These are phyloP conservation scores for Drosophila nigrodunni DNA, from an alignment of 1,140 invertebrate genomes.

Conservation along the genomic window DNA sequence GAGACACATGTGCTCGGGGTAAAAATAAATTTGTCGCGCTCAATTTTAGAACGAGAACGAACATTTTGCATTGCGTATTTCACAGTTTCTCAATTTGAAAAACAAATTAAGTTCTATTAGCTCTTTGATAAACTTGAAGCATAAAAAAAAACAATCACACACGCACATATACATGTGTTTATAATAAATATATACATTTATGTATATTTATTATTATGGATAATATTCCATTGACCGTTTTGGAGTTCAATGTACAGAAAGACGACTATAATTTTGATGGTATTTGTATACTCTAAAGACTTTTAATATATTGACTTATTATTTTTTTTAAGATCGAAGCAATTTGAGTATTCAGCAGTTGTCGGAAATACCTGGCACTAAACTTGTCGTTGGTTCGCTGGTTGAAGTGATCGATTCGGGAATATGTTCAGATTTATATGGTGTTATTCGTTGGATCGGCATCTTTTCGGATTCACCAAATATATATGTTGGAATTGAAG, in stretches of 20 bases:
- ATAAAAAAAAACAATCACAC: not conserved
- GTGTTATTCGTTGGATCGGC: constrained; percentile 95
- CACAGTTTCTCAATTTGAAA: constrained; percentile 4
- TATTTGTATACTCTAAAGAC: not conserved
- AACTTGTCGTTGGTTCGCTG: constrained; percentile 89
- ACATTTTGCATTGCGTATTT: not conserved
- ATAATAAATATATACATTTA: not conserved
- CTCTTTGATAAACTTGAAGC: not conserved
- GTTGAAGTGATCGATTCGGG: constrained; percentile 88
- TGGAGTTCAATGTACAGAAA: constrained; percentile 66
- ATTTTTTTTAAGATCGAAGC: constrained; percentile 35
- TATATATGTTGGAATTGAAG: constrained; percentile 86
- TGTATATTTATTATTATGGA: constrained; percentile 39
- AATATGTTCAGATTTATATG: constrained; percentile 86
- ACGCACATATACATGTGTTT: not conserved
- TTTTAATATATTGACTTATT: not conserved
- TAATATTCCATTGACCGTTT: constrained; percentile 78
- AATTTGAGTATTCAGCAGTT: constrained; percentile 51
- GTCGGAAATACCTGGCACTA: constrained; percentile 83
- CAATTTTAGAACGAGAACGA: constrained; percentile 27
- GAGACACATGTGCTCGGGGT: constrained; percentile 11
- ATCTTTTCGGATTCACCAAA: constrained; percentile 69
- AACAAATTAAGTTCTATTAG: not conserved
- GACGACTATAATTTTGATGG: constrained; percentile 26
- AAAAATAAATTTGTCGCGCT: constrained; percentile 32